These are phyloP conservation scores for Augochlora pura DNA, from an alignment of 1,140 invertebrate species.

Conservation along the genomic window DNA sequence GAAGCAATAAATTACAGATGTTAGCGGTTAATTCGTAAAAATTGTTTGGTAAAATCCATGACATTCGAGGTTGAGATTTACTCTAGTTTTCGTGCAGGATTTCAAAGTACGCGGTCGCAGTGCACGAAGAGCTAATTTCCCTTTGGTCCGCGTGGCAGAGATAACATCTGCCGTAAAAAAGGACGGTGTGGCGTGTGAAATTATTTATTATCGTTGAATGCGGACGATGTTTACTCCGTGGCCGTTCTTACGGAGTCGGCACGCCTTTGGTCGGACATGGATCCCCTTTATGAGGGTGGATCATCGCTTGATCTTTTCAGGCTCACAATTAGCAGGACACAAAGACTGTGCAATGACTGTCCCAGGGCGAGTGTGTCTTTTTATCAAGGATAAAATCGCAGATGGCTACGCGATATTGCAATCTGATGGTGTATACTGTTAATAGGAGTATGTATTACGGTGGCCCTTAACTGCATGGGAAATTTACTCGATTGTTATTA, in stretches of 20 bases:
- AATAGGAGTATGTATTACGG: no score
- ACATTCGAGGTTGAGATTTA: background rate
- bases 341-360: background rate
- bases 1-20: no score
- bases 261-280: no score
- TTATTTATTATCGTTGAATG: conserved; percentile 45
- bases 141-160: conserved; percentile 5
- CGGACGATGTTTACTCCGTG: conserved; percentile 31
- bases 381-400: no score
- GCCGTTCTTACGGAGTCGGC: background rate
- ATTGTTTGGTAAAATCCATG: no score
- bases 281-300: background rate
- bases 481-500: no score
- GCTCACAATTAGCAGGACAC: background rate
- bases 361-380: no score
- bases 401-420: no score
- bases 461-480: no score
- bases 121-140: conserved; percentile 25
- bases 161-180: conserved; percentile 43
- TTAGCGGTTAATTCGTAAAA: no score
- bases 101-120: background rate
- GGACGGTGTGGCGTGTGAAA: conserved; percentile 26
- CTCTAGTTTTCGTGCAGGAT: background rate
- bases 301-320: conserved; percentile 33
- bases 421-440: no score